phyloP scores from a whole-genome alignment of 1,140 invertebrate genomes.

The Brachionus rubens region DNA sequence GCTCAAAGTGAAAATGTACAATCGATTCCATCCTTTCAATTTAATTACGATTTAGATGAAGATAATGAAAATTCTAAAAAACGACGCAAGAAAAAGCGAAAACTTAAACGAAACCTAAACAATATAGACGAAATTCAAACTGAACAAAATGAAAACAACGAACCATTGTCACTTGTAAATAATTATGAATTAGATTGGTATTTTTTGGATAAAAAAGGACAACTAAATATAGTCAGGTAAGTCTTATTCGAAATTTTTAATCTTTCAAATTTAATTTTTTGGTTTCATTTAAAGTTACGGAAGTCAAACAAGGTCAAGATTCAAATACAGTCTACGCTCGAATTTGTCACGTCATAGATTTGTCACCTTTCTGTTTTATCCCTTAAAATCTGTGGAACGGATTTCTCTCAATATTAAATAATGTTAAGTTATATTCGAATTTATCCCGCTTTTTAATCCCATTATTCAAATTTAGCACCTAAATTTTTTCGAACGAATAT shows the following conservation, averaged over 20 bases:
- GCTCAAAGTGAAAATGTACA: not conserved
- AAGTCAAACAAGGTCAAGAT: constrained; percentile 16
- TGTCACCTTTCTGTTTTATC: too few species aligned
- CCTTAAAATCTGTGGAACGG: too few species aligned
- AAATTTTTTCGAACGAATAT: too few species aligned
- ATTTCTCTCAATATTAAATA: too few species aligned
- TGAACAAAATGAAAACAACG: not conserved
- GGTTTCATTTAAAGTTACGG: constrained; percentile 6
- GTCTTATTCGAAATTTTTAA: not conserved
- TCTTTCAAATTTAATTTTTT: not conserved
- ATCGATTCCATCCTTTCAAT: not conserved
- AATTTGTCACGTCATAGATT: too few species aligned
- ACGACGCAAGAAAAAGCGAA: not conserved
- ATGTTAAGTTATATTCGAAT: too few species aligned
- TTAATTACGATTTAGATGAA: constrained; percentile 8
- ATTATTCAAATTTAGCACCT: too few species aligned
- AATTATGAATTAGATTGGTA: constrained; percentile 42
- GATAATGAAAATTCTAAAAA: constrained; percentile 16
- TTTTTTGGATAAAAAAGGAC: constrained; percentile 46
- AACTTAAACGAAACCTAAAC: not conserved
- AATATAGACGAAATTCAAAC: not conserved
- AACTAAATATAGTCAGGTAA: constrained; percentile 39
- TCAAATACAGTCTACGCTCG: too few species aligned
- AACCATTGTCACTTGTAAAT: constrained; percentile 18
- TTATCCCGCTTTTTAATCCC: too few species aligned